Evolutionary conservation across 2,797 vertebrate genomes (phyloP).

Genomic region (Pyrocephalus nanus): DNA sequence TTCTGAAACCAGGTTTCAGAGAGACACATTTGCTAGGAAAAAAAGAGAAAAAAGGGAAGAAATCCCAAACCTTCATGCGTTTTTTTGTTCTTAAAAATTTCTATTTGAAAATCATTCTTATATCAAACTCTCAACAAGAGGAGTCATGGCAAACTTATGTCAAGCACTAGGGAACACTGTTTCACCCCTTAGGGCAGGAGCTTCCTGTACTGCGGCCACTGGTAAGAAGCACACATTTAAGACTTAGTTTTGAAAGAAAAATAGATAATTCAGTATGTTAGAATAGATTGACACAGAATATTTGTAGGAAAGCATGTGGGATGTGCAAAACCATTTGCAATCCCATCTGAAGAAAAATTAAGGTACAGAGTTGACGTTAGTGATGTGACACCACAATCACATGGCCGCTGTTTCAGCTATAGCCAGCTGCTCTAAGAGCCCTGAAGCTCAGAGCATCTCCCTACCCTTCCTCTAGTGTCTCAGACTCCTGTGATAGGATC

Average conservation of each 20-base stretch:
- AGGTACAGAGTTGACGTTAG: not conserved
- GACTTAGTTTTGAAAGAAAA: not conserved
- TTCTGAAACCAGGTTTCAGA: not conserved
- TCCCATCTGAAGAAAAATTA: not conserved
- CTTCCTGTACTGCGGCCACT: not conserved
- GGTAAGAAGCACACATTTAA: not conserved
- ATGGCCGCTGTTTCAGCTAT: rapidly evolving
- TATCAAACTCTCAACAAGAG: not conserved
- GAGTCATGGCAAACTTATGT: not conserved
- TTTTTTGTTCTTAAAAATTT: not conserved
- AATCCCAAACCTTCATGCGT: not conserved
- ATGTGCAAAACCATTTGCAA: not conserved
- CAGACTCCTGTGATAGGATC: not conserved
- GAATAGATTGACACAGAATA: not conserved
- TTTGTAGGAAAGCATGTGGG: not conserved
- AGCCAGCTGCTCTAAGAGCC: not conserved
- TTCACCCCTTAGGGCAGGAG: not conserved
- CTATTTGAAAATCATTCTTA: not conserved
- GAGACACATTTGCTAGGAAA: not conserved
- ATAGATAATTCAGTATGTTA: not conserved
- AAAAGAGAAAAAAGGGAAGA: not conserved
- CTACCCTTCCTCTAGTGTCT: not conserved
- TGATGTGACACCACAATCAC: not conserved
- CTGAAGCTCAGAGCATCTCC: not conserved
- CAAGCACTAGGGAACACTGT: not conserved